Base-by-base conservation (phyloP, 2,888 invertebrate species). In the Apotomis betuletana region DNA sequence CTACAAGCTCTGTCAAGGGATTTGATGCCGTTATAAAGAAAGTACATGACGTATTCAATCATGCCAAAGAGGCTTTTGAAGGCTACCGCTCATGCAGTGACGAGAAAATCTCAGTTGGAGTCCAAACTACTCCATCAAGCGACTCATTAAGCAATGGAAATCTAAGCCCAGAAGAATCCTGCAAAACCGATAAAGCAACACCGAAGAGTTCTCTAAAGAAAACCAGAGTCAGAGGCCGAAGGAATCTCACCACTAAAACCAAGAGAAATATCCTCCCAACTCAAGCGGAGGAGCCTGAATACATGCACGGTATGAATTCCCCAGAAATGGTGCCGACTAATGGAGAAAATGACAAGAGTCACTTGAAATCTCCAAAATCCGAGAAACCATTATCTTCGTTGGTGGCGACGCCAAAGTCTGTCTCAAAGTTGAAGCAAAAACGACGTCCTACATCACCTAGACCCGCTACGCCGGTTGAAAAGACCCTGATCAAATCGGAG, bases 131-230 rank as follows among this genome's bases (percentile, higher is more conserved):
- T 0, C 78, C 87, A 0, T 86, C 87, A 3, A 85, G 77, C 57
- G 90, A 90, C 9, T 74, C 79, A 1, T 67, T 87, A 10, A 92
- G 90, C 69, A 93, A 93, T 46, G 93, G 93, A 0, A 91, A 87
- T 73, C 90, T 91, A 2, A 92, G 92, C 80, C 91, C 91, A 0
- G 91, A 91, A 49, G 90, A 90, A 81, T 86, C 90, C 0, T 86
- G 82, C 6, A 88, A 90, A 78, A 87, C 89, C 62, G 92, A 94
- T 70, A 87, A 89, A 36, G 82, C 83, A 0, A 94, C 94, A 0
- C 94, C 94, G 0, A 94, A 94, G 80, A 94, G 93, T 74, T 93
- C 93, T 0, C 83, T 94, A 46, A 94, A 94, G 75, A 92, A 92
- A 75, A 87, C 90, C 3, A 80, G 89, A 0, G 87, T 90, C 0